These are phyloP conservation scores for Ianthella basta DNA, from an alignment of 37 sponge, comb jelly and placozoan genomes.

Conservation along the genomic window DNA sequence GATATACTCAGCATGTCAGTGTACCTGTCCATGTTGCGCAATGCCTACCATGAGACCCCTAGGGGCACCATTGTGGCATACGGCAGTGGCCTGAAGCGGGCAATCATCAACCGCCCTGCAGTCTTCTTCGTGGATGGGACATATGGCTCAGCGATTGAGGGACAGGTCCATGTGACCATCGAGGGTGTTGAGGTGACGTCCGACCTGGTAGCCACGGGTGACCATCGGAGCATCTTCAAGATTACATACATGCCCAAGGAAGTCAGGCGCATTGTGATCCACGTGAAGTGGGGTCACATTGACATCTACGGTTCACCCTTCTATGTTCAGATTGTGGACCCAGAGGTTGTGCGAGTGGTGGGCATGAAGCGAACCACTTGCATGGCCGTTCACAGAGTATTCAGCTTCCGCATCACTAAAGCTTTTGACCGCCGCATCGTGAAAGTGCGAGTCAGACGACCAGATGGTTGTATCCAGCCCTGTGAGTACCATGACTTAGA, in stretches of 20 bases:
- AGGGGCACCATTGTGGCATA: conserved; percentile 8
- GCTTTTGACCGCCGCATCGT: conserved; percentile 42
- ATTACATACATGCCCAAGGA: conserved; percentile 62
- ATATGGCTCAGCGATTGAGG: conserved; percentile 39
- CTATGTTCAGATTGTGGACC: conserved; percentile 64
- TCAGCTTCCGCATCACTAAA: conserved; percentile 46
- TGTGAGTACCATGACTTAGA: conserved; percentile 35
- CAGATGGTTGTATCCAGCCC: conserved; percentile 42
- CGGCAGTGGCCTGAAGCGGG: conserved; percentile 25
- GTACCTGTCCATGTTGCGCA: conserved; percentile 7
- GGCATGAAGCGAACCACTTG: conserved; percentile 47
- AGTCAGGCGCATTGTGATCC: conserved; percentile 52
- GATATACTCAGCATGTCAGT: conserved; percentile 19
- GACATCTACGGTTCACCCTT: conserved; percentile 69
- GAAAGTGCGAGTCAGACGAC: conserved; percentile 48
- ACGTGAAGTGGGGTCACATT: conserved; percentile 64
- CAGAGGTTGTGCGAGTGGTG: conserved; percentile 41
- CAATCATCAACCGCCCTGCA: conserved; percentile 16
- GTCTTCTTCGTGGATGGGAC: conserved; percentile 29
- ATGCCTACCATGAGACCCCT: conserved; percentile 15
- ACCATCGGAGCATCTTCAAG: conserved; percentile 40
- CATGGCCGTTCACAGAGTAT: conserved; percentile 36
- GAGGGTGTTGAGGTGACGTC: conserved; percentile 11
- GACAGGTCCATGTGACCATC: conserved; percentile 62
- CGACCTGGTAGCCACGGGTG: conserved; percentile 11